A percentile compares a stretch with the other conserved stretches of the same genome.
phyloP scores from a whole-genome alignment of 2,888 invertebrate genomes.

The Serripes groenlandicus region DNA sequence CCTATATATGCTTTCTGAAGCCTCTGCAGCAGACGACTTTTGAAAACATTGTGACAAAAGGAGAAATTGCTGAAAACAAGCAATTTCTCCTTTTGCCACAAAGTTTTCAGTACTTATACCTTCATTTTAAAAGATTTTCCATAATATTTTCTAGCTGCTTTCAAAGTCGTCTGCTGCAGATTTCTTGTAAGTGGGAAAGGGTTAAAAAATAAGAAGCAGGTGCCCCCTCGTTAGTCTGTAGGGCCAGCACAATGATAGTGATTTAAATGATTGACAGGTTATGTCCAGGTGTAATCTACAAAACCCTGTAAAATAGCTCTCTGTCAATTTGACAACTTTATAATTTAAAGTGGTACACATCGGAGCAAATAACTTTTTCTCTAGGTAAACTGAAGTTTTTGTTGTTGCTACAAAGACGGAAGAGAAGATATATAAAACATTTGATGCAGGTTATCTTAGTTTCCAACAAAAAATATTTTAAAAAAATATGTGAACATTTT shows the following conservation, averaged over 20 bases:
- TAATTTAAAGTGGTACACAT: conserved; percentile 30
- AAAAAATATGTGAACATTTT: too few relatives aligned
- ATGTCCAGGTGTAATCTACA: conserved; percentile 59
- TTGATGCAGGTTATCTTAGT: neutral
- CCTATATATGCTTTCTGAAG: too few relatives aligned
- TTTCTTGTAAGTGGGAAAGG: too few relatives aligned
- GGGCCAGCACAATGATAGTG: neutral
- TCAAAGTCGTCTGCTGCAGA: too few relatives aligned
- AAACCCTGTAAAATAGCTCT: conserved; percentile 31
- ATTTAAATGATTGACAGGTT: conserved; percentile 61
- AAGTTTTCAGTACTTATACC: too few relatives aligned
- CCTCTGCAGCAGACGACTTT: too few relatives aligned
- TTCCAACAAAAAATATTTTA: neutral
- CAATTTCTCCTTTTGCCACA: too few relatives aligned
- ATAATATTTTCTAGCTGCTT: too few relatives aligned
- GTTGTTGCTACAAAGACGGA: neutral
- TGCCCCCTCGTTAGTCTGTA: conserved; percentile 10
- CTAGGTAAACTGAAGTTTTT: neutral
- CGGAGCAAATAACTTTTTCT: neutral
- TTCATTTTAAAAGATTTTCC: too few relatives aligned
- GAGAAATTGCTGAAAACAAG: too few relatives aligned
- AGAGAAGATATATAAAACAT: neutral
- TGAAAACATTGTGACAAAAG: too few relatives aligned
- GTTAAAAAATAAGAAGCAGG: neutral
- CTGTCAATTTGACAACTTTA: conserved; percentile 55